Evolutionary conservation across 2,113 vertebrate species (phyloP).

Genomic region (Blennius ocellaris): DNA sequence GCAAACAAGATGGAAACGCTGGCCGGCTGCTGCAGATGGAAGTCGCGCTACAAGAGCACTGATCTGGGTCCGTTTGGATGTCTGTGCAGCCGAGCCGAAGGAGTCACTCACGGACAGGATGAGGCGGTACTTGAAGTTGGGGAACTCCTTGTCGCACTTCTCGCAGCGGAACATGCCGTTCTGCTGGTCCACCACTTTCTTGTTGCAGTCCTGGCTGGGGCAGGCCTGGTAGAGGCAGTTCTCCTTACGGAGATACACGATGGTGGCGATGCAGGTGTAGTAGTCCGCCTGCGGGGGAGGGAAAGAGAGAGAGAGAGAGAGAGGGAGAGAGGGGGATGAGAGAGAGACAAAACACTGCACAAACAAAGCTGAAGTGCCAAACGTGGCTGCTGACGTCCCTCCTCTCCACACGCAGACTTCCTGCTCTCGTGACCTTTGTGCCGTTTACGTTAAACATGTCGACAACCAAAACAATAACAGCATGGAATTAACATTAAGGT

Average conservation of each 20-base stretch:
- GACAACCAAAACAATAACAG: slow-evolving; percentile 33
- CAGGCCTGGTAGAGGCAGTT: slow-evolving; percentile 97
- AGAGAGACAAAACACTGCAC: not conserved
- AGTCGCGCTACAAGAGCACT: too few relatives aligned
- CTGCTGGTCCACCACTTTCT: slow-evolving; percentile 97
- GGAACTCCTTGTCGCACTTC: slow-evolving; percentile 95
- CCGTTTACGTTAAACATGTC: slow-evolving; percentile 8
- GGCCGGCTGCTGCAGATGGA: too few relatives aligned
- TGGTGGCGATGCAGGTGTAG: slow-evolving; percentile 90
- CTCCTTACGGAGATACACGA: slow-evolving; percentile 95
- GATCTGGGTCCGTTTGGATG: too few relatives aligned
- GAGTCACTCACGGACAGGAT: slow-evolving; percentile 91
- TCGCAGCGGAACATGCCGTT: slow-evolving; percentile 97
- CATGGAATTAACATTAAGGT: slow-evolving; percentile 40
- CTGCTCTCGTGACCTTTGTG: not conserved
- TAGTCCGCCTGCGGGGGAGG: slow-evolving; percentile 89
- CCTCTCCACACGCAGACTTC: not conserved
- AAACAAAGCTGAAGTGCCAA: not conserved
- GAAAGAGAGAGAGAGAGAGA: not conserved
- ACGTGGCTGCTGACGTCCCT: not conserved
- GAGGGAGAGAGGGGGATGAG: slow-evolving; percentile 14
- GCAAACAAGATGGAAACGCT: slow-evolving; percentile 14
- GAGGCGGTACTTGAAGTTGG: slow-evolving; percentile 97
- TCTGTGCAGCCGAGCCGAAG: too few relatives aligned
- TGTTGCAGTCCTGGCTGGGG: slow-evolving; percentile 94